These are phyloP conservation scores for Scelioninae gen. 2 DNA, from an alignment of 2,888 invertebrate genomes.

Conservation along the genomic window DNA sequence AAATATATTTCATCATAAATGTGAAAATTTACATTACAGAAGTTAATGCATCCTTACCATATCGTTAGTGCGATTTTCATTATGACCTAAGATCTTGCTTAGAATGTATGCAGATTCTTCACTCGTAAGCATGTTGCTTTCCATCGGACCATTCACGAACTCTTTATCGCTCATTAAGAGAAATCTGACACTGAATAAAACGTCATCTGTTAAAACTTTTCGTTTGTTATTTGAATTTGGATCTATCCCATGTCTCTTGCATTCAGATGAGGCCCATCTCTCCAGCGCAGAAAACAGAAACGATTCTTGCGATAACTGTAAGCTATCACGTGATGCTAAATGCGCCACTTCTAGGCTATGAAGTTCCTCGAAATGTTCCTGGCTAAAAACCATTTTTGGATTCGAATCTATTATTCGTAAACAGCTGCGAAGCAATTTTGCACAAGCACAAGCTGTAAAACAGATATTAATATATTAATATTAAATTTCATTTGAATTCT, in stretches of 20 bases:
- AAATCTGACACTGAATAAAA: slow-evolving; percentile 81
- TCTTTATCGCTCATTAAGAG: slow-evolving; percentile 81
- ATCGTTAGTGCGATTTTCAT: slow-evolving; percentile 35
- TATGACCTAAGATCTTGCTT: slow-evolving; percentile 67
- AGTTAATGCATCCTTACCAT: slow-evolving; percentile 52
- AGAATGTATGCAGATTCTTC: slow-evolving; percentile 75
- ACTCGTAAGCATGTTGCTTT: slow-evolving; percentile 77
- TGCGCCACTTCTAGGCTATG: slow-evolving; percentile 80
- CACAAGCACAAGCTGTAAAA: slow-evolving; percentile 75
- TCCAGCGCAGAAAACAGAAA: slow-evolving; percentile 80
- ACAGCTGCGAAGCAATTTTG: slow-evolving; percentile 82
- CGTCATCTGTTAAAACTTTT: slow-evolving; percentile 75
- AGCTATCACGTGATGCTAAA: slow-evolving; percentile 82
- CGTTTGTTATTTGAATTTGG: slow-evolving; percentile 77
- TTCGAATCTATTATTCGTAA: slow-evolving; percentile 79
- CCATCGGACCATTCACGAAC: slow-evolving; percentile 78
- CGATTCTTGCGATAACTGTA: slow-evolving; percentile 81
- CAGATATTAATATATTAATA: background rate
- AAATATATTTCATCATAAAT: too few relatives aligned
- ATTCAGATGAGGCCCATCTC: slow-evolving; percentile 79
- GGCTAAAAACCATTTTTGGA: slow-evolving; percentile 77
- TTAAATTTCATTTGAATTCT: too few relatives aligned
- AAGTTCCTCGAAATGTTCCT: slow-evolving; percentile 80
- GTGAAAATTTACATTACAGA: too few relatives aligned
- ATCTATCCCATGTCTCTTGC: slow-evolving; percentile 77